These are phyloP conservation scores for Criorhina ranunculi DNA, from an alignment of 2,888 invertebrate species.

Conservation along the genomic window DNA sequence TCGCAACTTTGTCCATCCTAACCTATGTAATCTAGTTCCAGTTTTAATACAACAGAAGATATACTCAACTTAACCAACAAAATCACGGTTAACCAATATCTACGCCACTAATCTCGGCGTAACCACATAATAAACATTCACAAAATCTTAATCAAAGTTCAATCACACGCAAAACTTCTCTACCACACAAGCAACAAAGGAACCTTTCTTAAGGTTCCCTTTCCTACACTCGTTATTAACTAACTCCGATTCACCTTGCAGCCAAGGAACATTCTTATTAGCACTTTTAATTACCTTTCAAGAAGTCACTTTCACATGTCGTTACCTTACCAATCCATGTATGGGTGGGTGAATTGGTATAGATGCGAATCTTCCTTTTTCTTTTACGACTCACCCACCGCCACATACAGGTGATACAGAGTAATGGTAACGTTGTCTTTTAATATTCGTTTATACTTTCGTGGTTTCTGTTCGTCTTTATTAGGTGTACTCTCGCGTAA, in stretches of 20 bases:
- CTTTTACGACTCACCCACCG: slow-evolving; percentile 28
- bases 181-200: slow-evolving; percentile 40
- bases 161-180: slow-evolving; percentile 46
- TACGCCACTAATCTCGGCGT: slow-evolving; percentile 33
- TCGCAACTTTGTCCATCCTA: no score
- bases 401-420: neutral
- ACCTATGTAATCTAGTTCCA: no score
- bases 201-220: neutral
- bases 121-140: slow-evolving; percentile 46
- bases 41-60: no score
- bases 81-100: neutral
- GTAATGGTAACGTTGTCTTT: slow-evolving; percentile 28
- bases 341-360: neutral
- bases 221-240: neutral
- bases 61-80: neutral
- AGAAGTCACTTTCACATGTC: slow-evolving; percentile 75
- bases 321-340: slow-evolving; percentile 65
- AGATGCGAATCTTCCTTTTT: slow-evolving; percentile 46
- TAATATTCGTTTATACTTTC: slow-evolving; percentile 46
- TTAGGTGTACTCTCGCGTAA: slow-evolving; percentile 49
- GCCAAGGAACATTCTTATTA: slow-evolving; percentile 68
- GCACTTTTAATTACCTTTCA: slow-evolving; percentile 76
- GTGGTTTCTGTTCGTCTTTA: slow-evolving; percentile 41
- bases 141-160: slow-evolving; percentile 59
- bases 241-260: slow-evolving; percentile 22